phyloP scores from a whole-genome alignment of 2,888 invertebrate species.

The Lasioglossum zephyrum region DNA sequence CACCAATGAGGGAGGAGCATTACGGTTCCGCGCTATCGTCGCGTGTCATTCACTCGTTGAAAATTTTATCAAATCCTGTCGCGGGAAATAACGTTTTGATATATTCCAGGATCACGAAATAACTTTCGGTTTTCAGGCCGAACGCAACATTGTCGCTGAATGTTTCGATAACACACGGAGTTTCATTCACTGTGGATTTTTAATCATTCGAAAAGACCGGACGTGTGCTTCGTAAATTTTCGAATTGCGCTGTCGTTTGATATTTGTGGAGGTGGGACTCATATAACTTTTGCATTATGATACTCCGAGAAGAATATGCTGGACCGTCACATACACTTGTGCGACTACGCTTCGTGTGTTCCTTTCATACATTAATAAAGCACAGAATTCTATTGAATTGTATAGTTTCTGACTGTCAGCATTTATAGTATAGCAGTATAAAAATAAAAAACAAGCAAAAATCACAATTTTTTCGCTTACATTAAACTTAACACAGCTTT shows the following conservation, averaged over 20 bases:
- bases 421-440: too few species aligned
- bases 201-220: background rate
- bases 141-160: background rate
- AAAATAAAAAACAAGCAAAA: too few species aligned
- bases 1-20: background rate
- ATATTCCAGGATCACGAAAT: background rate
- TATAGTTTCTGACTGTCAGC: too few species aligned
- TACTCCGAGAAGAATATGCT: background rate
- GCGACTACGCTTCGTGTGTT: too few species aligned
- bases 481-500: too few species aligned
- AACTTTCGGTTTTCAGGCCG: background rate
- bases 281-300: background rate
- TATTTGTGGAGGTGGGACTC: background rate
- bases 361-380: background rate
- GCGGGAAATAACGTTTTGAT: conserved; percentile 25
- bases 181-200: background rate
- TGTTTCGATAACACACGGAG: background rate
- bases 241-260: background rate
- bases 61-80: conserved; percentile 22
- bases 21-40: conserved; percentile 1
- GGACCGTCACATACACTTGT: background rate
- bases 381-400: background rate
- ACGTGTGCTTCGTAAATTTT: background rate
- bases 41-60: conserved; percentile 24
- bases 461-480: too few species aligned